Evolutionary conservation across 2,888 invertebrate genomes (phyloP), one percentile per base, ranked within the genome.

Genomic region (Drosophila rubida): DNA sequence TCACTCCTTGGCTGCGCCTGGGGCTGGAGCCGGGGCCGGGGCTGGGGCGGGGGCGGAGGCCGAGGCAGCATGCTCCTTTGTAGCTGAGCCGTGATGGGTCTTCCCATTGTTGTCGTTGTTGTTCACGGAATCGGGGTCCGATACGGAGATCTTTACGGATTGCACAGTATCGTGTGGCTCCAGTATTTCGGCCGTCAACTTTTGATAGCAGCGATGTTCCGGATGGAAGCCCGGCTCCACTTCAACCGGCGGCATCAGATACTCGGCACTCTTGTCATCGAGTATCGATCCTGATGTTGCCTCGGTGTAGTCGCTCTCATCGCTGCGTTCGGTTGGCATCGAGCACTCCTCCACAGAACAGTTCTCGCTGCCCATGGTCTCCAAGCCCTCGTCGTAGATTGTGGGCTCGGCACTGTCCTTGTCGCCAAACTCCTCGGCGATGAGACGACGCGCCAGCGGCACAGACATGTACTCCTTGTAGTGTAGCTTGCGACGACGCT

Each of bases 381-480:
- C 9, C 4, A 32, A 3, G 8, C n/a, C 2, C 8, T 78, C 63
- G 1, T 22, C 44, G 2, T 5, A 1, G 0, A 60, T 22, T 14
- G 61, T 62, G 0, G 11, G 0, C 6, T 84, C 75, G 0, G 93
- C 94, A 0, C 94, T 95, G 0, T 95, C 95, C 1, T 96, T 96
- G 0, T 97, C 97, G 0, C 96, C 97, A 13, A 96, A 96, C 55
- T 98, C 98, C 88, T 97, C 96, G 75, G 96, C 95, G 93, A 98
- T 94, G 68, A 98, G 93, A 91, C 98, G 96, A 80, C 97, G 94
- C 11, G 98, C 98, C 88, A 98, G 91, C 90, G 97, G 96, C 9
- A 99, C 95, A 0, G 98, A 98, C 91, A 97, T 95, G 92, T 96
- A 99, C 92, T 99, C 99, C 92, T 98, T 98, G 92, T 99, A 99